A percentile compares a stretch with the other conserved stretches of the same genome.
Conservation (phyloP, 2,797 vertebrate genomes). For the Philypnodon macrostomus region DNA sequence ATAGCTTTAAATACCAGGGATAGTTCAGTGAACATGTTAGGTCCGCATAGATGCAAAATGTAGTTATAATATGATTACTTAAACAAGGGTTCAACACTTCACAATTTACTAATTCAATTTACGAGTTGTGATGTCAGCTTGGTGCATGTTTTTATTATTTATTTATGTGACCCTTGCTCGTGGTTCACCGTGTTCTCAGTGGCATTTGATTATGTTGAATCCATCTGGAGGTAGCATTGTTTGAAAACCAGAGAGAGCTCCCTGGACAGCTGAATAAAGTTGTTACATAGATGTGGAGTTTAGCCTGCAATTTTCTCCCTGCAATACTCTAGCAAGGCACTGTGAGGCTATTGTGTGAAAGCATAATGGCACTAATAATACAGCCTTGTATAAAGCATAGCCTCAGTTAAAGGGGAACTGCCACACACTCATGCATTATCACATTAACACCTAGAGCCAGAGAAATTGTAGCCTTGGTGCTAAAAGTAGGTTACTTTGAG, state of each 20-base stretch:
- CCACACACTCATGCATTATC: constrained; percentile 58
- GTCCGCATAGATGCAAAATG: too few relatives aligned
- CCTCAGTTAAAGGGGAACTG: constrained; percentile 46
- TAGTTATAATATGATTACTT: too few relatives aligned
- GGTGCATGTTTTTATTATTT: constrained; percentile 12
- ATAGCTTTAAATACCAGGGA: too few relatives aligned
- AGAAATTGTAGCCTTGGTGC: constrained; percentile 46
- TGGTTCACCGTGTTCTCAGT: constrained; percentile 14
- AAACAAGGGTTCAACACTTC: background rate
- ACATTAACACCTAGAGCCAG: constrained; percentile 56
- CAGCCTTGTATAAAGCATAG: constrained; percentile 53
- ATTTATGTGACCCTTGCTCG: constrained; percentile 17
- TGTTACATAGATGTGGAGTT: constrained; percentile 46
- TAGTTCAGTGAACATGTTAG: too few relatives aligned
- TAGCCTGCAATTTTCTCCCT: constrained; percentile 50
- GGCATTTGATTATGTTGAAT: constrained; percentile 42
- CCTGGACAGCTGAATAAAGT: constrained; percentile 43
- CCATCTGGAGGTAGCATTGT: constrained; percentile 37
- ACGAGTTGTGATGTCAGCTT: constrained; percentile 10
- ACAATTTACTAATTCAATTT: constrained; percentile 4
- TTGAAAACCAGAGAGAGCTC: constrained; percentile 45
- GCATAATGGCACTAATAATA: constrained; percentile 61
- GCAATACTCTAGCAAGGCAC: constrained; percentile 44
- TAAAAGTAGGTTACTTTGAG: constrained; percentile 30
- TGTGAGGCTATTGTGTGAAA: constrained; percentile 56